Evolutionary conservation across 2,113 vertebrate genomes (phyloP).

Genomic region (Brachyhypopomus occidentalis): DNA sequence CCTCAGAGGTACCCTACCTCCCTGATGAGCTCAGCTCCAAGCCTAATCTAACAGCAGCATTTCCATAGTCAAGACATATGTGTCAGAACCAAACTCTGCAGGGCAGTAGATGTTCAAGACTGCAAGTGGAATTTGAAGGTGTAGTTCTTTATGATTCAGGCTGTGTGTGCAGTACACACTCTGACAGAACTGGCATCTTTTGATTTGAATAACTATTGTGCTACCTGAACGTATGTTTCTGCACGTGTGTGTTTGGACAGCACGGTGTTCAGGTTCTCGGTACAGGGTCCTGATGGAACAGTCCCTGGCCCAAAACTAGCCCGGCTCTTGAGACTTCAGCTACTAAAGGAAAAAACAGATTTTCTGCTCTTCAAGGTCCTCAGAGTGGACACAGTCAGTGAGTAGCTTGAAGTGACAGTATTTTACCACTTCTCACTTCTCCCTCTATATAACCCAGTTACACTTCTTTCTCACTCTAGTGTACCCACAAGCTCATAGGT

Average conservation of each 20-base stretch:
- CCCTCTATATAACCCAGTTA: neutral
- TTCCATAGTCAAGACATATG: too few relatives aligned
- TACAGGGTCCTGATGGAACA: conserved; percentile 74
- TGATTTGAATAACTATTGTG: too few relatives aligned
- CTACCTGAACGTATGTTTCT: neutral
- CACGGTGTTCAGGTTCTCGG: conserved; percentile 81
- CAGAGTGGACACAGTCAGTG: conserved; percentile 84
- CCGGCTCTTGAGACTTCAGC: conserved; percentile 73
- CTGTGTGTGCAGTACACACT: too few relatives aligned
- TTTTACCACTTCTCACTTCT: neutral
- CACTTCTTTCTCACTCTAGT: neutral
- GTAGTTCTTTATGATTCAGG: too few relatives aligned
- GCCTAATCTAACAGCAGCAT: too few relatives aligned
- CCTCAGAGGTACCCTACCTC: neutral
- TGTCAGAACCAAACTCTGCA: too few relatives aligned
- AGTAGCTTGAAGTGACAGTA: conserved; percentile 35
- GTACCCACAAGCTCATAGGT: neutral
- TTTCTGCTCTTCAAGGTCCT: conserved; percentile 88
- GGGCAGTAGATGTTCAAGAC: too few relatives aligned
- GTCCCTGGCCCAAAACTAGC: conserved; percentile 77
- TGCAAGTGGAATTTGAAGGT: too few relatives aligned
- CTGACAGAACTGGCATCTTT: too few relatives aligned
- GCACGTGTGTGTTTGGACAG: conserved; percentile 66
- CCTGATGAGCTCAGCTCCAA: too few relatives aligned
- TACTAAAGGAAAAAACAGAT: conserved; percentile 82